Conservation (phyloP, 2,888 invertebrate genomes). For the Arenicola marina region DNA sequence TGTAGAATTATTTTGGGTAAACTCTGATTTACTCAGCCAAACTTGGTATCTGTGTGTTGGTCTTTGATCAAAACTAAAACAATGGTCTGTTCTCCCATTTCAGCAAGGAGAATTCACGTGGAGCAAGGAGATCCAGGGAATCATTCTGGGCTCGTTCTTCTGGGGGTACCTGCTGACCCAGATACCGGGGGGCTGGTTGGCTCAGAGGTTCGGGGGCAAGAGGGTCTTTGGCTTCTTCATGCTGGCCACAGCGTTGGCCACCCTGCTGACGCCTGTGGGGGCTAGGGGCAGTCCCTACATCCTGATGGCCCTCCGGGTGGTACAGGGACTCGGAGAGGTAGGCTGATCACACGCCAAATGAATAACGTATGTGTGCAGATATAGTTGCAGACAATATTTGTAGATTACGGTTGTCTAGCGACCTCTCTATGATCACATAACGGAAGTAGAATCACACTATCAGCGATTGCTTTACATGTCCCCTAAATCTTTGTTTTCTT, state of each 20-base stretch:
- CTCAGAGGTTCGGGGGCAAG: constrained; percentile 85
- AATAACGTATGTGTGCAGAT: no score
- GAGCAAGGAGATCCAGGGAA: constrained; percentile 48
- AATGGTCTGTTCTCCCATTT: neutral
- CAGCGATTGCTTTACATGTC: no score
- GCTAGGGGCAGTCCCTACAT: constrained; percentile 40
- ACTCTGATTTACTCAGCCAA: no score
- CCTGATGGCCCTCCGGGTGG: constrained; percentile 42
- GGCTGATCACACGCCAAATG: no score
- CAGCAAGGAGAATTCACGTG: constrained; percentile 51
- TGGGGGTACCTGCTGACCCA: constrained; percentile 59
- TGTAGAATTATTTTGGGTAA: no score
- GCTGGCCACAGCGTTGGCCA: constrained; percentile 41
- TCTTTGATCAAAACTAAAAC: no score
- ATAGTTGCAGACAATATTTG: no score
- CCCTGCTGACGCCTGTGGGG: constrained; percentile 45
- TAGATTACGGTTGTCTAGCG: no score
- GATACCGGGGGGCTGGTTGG: constrained; percentile 64
- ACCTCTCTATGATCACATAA: no score
- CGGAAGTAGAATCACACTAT: no score
- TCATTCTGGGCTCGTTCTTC: constrained; percentile 57
- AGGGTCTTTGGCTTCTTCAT: constrained; percentile 61
- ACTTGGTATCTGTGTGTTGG: no score
- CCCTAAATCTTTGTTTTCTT: no score
- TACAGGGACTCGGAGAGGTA: constrained; percentile 50